Conservation (phyloP, 1,140 invertebrate genomes). For the Artemia franciscana region DNA sequence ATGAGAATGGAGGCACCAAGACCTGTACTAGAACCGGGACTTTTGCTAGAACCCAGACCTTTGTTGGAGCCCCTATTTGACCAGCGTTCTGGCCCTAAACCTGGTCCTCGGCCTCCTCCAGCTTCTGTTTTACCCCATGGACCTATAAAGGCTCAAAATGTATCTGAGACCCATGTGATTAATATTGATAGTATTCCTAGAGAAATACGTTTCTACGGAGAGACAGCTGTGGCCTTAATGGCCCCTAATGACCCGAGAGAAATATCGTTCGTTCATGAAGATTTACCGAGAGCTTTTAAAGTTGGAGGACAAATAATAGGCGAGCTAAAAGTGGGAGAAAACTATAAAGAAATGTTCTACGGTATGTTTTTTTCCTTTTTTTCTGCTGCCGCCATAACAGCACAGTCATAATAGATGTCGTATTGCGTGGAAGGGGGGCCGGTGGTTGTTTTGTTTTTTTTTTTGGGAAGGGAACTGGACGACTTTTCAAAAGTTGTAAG, state of each 20-base stretch:
- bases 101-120: background rate
- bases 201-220: constrained; percentile 63
- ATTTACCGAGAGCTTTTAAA: constrained; percentile 17
- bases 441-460: too few relatives aligned
- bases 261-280: constrained; percentile 39
- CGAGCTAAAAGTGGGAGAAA: constrained; percentile 14
- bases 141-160: background rate
- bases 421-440: too few relatives aligned
- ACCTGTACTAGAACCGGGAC: background rate
- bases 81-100: background rate
- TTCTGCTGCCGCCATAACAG: too few relatives aligned
- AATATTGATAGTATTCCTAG: constrained; percentile 54
- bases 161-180: constrained; percentile 27
- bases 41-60: background rate
- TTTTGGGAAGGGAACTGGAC: too few relatives aligned
- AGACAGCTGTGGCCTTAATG: constrained; percentile 58
- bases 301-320: constrained; percentile 10
- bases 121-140: background rate
- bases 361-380: background rate
- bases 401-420: too few relatives aligned
- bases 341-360: constrained; percentile 16
- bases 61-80: background rate
- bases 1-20: background rate
- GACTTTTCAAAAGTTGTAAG: too few relatives aligned
- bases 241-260: constrained; percentile 59